Conservation (phyloP, 2,113 vertebrate genomes). For the Dasyurus viverrinus region DNA sequence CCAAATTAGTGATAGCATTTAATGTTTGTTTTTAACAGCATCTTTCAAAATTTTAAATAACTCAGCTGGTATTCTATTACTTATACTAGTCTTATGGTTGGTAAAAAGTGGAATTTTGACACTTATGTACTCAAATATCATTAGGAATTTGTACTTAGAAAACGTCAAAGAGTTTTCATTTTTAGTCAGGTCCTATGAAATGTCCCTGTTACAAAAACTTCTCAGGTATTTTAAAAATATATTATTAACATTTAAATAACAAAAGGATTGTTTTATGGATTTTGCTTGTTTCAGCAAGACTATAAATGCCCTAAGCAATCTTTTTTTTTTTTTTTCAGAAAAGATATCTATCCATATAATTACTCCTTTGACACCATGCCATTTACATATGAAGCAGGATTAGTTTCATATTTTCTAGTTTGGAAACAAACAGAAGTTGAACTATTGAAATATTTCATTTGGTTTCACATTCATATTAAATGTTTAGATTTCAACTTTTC, state of each 20-base stretch:
- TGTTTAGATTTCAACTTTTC: background rate
- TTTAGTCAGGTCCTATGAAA: too few relatives aligned
- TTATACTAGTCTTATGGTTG: too few relatives aligned
- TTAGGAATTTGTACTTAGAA: too few relatives aligned
- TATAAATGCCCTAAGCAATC: conserved; percentile 10
- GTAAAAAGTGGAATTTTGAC: too few relatives aligned
- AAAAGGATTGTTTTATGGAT: background rate
- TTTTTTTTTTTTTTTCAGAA: background rate
- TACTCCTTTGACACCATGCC: background rate
- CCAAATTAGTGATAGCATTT: too few relatives aligned
- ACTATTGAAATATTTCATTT: background rate
- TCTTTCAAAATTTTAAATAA: too few relatives aligned
- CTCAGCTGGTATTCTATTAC: too few relatives aligned
- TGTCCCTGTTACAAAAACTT: background rate
- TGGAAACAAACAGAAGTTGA: conserved; percentile 21
- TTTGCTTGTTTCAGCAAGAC: conserved; percentile 18
- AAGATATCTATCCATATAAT: conserved; percentile 5
- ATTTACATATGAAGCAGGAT: background rate
- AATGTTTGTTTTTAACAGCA: too few relatives aligned
- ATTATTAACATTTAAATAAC: background rate
- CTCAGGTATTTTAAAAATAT: background rate
- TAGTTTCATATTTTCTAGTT: conserved; percentile 29
- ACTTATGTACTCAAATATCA: too few relatives aligned
- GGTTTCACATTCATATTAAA: conserved; percentile 1
- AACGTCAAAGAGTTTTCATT: too few relatives aligned